Evolutionary conservation across 2,113 vertebrate genomes (phyloP).

Genomic region (Kryptolebias marmoratus): DNA sequence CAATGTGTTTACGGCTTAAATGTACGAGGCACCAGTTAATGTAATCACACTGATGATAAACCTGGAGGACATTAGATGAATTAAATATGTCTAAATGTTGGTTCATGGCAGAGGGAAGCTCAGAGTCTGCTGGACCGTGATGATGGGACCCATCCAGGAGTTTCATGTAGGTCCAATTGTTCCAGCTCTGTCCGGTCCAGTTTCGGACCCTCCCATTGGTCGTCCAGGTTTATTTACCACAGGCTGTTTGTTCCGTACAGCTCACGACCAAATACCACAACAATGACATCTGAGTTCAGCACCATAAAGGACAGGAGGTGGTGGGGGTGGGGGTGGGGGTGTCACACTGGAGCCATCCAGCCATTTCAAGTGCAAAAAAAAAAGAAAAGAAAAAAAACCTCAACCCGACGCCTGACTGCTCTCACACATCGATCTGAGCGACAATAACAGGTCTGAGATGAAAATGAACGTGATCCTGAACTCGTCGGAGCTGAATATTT

Average conservation of each 20-base stretch:
- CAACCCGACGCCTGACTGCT: no score
- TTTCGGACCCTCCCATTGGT: not conserved
- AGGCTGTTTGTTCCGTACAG: constrained; percentile 77
- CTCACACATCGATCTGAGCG: no score
- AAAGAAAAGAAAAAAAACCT: no score
- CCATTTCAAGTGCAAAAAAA: no score
- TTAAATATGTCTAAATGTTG: constrained; percentile 3
- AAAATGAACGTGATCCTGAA: no score
- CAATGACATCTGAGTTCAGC: constrained; percentile 65
- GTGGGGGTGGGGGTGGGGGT: no score
- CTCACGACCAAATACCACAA: constrained; percentile 88
- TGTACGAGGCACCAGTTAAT: constrained; percentile 98
- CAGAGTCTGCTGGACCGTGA: not conserved
- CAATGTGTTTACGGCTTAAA: constrained; percentile 86
- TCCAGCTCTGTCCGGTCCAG: not conserved
- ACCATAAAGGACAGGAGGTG: no score
- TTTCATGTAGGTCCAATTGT: constrained; percentile 49
- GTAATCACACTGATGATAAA: constrained; percentile 95
- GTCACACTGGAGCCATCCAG: no score
- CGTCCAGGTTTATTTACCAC: constrained; percentile 89
- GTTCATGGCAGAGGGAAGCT: not conserved
- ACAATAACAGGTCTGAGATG: no score
- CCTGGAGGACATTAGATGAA: constrained; percentile 82
- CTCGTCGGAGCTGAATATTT: no score
- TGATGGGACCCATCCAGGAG: constrained; percentile 44